A percentile compares a stretch with the other conserved stretches of the same genome.
These are phyloP conservation scores for Drosophila oshimai DNA, from an alignment of 1,140 invertebrate genomes.

Conservation along the genomic window DNA sequence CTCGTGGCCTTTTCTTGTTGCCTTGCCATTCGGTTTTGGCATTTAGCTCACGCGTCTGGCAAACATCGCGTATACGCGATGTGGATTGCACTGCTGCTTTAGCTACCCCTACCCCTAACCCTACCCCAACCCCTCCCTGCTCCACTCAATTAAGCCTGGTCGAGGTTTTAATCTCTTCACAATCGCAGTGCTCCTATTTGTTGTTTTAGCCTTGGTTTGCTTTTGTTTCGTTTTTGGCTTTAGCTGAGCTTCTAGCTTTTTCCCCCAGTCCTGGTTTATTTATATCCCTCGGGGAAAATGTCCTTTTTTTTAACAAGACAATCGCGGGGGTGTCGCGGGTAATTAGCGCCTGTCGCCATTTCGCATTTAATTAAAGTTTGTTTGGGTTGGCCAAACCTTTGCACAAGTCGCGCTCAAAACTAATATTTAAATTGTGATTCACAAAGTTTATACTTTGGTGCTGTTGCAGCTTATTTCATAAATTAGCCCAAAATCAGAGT, in stretches of 20 bases:
- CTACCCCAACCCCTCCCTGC: neutral
- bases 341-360: slow-evolving; percentile 67
- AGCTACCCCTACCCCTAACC: neutral
- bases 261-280: neutral
- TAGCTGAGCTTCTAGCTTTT: slow-evolving; percentile 38
- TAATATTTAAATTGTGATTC: slow-evolving; percentile 69
- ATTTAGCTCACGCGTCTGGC: slow-evolving; percentile 59
- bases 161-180: slow-evolving; percentile 65
- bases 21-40: slow-evolving; percentile 32
- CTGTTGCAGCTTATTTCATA: slow-evolving; percentile 57
- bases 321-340: slow-evolving; percentile 13
- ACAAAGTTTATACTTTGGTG: slow-evolving; percentile 1
- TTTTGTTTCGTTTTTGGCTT: slow-evolving; percentile 24
- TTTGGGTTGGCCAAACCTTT: slow-evolving; percentile 40
- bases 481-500: slow-evolving; percentile 52
- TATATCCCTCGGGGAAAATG: slow-evolving; percentile 15
- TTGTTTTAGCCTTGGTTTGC: slow-evolving; percentile 44
- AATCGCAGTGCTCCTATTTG: slow-evolving; percentile 24
- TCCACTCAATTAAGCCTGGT: slow-evolving; percentile 67
- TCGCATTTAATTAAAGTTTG: slow-evolving; percentile 65
- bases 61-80: slow-evolving; percentile 50
- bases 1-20: slow-evolving; percentile 34
- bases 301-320: slow-evolving; percentile 22
- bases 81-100: no score
- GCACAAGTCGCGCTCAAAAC: slow-evolving; percentile 49